Evolutionary conservation across 2,888 invertebrate genomes (phyloP).

Genomic region (Cenopis cana): DNA sequence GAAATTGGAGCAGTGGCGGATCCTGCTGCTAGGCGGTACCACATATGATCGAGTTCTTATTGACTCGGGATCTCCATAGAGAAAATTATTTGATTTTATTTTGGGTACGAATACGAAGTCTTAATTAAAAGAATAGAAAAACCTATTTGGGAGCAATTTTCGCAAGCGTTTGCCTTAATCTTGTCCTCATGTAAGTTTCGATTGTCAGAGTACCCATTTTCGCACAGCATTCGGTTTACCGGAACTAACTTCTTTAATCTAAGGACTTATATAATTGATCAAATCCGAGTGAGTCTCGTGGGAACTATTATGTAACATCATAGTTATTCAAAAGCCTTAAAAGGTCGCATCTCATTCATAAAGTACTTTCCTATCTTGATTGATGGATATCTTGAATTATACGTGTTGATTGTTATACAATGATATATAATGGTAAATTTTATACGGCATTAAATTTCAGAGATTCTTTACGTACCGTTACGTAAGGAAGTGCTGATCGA

Average conservation of each 20-base stretch:
- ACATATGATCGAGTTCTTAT: too few species aligned
- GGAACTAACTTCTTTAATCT: neutral
- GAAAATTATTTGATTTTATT: too few species aligned
- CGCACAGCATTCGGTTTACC: neutral
- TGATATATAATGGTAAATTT: neutral
- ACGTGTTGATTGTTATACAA: neutral
- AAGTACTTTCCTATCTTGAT: neutral
- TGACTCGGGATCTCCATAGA: too few species aligned
- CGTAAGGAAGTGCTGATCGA: too few species aligned
- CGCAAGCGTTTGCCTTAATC: too few species aligned
- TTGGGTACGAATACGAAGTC: too few species aligned
- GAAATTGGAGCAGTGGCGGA: too few species aligned
- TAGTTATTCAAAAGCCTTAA: neutral
- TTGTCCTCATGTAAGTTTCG: neutral
- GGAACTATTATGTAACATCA: neutral
- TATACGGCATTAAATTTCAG: neutral
- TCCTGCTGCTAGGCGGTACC: too few species aligned
- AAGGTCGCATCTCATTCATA: slow-evolving; percentile 13
- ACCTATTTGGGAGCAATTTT: too few species aligned
- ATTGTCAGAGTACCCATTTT: neutral
- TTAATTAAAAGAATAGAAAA: too few species aligned
- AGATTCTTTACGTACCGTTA: too few species aligned
- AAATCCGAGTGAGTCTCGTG: neutral
- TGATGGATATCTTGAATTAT: neutral
- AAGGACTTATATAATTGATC: neutral